Conservation (phyloP, 1,140 invertebrate species). For the Pristionchus pacificus region DNA sequence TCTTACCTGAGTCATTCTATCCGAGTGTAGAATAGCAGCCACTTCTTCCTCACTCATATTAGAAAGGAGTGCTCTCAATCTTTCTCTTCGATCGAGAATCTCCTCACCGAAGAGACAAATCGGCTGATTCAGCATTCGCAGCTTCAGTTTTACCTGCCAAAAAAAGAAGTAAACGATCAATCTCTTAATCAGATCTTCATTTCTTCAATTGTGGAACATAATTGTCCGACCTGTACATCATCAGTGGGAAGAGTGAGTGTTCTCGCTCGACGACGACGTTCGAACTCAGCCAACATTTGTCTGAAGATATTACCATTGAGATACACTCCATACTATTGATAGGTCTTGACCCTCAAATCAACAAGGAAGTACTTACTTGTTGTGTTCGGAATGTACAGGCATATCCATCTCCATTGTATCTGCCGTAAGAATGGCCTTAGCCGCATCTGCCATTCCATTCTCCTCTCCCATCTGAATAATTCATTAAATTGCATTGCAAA, state of each 20-base stretch:
- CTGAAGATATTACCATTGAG: too few species aligned
- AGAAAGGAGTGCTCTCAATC: conserved; percentile 47
- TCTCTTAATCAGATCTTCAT: not conserved
- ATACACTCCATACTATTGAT: not conserved
- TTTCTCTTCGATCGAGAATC: conserved; percentile 52
- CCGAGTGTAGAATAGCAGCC: conserved; percentile 41
- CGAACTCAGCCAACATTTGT: conserved; percentile 50
- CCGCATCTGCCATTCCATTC: conserved; percentile 4
- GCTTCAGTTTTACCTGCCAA: conserved; percentile 53
- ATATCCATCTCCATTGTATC: not conserved
- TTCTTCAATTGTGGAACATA: not conserved
- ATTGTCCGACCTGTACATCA: conserved; percentile 32
- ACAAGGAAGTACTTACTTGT: not conserved
- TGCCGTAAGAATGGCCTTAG: not conserved
- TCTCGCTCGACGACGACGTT: conserved; percentile 46
- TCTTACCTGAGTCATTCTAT: conserved; percentile 23
- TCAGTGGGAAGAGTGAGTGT: conserved; percentile 53
- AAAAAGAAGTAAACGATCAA: not conserved
- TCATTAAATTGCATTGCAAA: too few species aligned
- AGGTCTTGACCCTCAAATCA: not conserved
- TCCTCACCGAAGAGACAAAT: conserved; percentile 57
- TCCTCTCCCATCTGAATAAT: conserved; percentile 16
- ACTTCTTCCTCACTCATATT: conserved; percentile 51
- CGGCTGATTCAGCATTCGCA: conserved; percentile 50
- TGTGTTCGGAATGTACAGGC: not conserved